These are phyloP conservation scores for Struthidea cinerea DNA, from an alignment of 2,113 vertebrate genomes.

Conservation along the genomic window DNA sequence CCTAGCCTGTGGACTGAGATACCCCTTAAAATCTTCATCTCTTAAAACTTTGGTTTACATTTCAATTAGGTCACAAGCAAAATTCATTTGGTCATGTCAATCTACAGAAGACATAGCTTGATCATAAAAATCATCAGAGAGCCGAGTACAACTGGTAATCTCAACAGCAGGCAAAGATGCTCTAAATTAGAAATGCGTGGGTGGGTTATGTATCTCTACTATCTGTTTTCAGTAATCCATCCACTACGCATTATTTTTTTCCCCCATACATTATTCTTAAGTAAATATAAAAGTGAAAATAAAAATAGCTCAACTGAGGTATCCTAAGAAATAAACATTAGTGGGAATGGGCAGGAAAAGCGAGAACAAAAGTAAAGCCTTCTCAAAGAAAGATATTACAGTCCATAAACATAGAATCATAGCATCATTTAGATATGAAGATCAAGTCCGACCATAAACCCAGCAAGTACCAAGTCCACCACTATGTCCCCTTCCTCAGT, in stretches of 20 bases:
- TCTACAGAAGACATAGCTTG: constrained; percentile 3
- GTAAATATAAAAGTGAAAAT: not conserved
- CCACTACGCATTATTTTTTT: not conserved
- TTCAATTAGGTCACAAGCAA: constrained; percentile 33
- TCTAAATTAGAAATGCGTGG: not conserved
- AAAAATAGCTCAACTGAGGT: not conserved
- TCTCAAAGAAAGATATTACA: not conserved
- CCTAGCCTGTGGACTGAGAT: not conserved
- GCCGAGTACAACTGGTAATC: constrained; percentile 21
- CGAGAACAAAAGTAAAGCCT: not conserved
- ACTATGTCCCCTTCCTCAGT: not conserved
- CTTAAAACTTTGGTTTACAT: constrained; percentile 28
- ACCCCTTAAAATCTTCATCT: not conserved
- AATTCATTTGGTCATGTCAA: constrained; percentile 27
- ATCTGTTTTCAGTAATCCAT: not conserved
- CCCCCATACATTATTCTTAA: not conserved
- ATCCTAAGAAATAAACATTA: not conserved
- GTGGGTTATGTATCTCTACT: not conserved
- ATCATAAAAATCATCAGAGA: constrained; percentile 29
- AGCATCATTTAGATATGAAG: not conserved
- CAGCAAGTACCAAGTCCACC: not conserved
- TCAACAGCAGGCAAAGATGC: not conserved
- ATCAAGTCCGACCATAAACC: not conserved
- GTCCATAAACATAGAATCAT: not conserved
- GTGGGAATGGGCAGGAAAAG: not conserved